Conservation (phyloP, 2,888 invertebrate species). For the Lamellibrachia satsuma region DNA sequence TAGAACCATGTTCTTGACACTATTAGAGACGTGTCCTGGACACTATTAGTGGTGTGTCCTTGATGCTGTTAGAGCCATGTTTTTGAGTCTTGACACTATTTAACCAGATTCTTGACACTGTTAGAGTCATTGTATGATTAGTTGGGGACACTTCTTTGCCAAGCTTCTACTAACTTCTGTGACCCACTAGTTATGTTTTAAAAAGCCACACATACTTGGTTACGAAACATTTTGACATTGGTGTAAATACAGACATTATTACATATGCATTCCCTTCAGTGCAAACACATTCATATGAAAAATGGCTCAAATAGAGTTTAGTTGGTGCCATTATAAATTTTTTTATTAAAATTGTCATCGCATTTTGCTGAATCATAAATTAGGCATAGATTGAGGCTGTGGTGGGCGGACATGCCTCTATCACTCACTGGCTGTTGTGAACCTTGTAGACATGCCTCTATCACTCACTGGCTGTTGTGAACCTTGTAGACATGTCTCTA, state of each 20-base stretch:
- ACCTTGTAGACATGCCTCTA: not conserved
- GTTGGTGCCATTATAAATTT: too few species aligned
- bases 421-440: not conserved
- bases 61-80: not conserved
- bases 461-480: not conserved
- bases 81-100: not conserved
- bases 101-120: not conserved
- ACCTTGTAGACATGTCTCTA: not conserved
- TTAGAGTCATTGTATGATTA: not conserved
- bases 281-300: too few species aligned
- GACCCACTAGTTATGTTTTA: too few species aligned
- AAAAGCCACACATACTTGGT: too few species aligned
- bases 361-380: not conserved
- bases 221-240: too few species aligned
- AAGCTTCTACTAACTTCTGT: too few species aligned
- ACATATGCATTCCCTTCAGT: too few species aligned
- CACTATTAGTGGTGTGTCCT: not conserved
- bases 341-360: not conserved
- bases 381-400: not conserved
- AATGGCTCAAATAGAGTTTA: too few species aligned
- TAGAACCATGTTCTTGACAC: not conserved
- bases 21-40: not conserved
- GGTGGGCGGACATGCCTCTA: not conserved
- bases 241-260: too few species aligned
- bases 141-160: too few species aligned